Evolutionary conservation across 2,888 invertebrate genomes (phyloP), one percentile per base, ranked within the genome.

Genomic region (Chrysina gloriosa): DNA sequence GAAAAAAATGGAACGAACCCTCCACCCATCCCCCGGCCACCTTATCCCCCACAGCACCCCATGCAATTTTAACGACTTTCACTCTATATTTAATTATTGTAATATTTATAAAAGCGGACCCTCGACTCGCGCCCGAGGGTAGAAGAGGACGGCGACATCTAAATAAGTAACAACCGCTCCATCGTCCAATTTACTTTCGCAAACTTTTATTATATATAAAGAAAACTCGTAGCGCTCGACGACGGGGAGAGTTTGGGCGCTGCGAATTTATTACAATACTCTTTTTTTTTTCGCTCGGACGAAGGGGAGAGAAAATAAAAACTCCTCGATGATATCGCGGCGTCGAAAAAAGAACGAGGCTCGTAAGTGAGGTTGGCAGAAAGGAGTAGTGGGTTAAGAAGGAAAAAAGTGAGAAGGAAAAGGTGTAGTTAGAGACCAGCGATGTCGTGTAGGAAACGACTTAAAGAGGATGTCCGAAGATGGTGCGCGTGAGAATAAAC

Each of bases 51-150:
- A n/a, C n/a, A n/a, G n/a, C n/a, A n/a, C n/a, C n/a, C n/a, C 77
- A 80, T 79, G 77, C 79, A 80, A 78, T 75, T 78, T 78, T 77
- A 79, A 78, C 77, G 75, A 77, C 74, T 78, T 79, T 77, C 78
- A 76, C 78, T 79, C 79, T 80, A 81, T 82, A 82, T 82, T 81
- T 82, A 81, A 82, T 82, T 81, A 82, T 82, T 81, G 81, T 80
- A 82, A 81, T 81, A 82, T 82, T 82, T 81, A 81, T 82, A 80
- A 82, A 81, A 80, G 81, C 80, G 77, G 76, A 72, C 74, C 73
- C 73, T n/a, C 54, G 66, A 67, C 70, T 70, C 69, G 71, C 64
- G 34, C 11, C 61, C 52, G 56, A 61, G 70, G 69, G 69, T 34
- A 9, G 68, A 64, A 67, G 68, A 70, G 68, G 66, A 65, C 11